phyloP scores from a whole-genome alignment of 2,888 invertebrate genomes.

The Chaitophorus viminalis region DNA sequence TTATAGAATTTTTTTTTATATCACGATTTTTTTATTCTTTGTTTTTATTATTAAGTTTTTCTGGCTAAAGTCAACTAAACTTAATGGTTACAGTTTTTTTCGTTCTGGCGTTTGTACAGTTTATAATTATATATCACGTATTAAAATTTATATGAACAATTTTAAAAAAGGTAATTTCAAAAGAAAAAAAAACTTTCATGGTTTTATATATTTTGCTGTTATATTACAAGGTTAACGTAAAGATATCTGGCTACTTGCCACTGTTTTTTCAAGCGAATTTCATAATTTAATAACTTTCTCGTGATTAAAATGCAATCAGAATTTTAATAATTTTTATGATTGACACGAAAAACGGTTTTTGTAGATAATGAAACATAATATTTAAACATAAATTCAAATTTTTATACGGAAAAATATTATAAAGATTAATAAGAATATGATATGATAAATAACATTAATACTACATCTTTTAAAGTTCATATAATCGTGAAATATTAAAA shows the following conservation, averaged over 20 bases:
- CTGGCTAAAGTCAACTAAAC: too few species aligned
- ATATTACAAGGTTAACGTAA: slow-evolving; percentile 17
- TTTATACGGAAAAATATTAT: too few species aligned
- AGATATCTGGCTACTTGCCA: slow-evolving; percentile 15
- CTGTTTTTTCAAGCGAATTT: slow-evolving; percentile 11
- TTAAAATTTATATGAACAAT: neutral
- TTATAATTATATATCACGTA: too few species aligned
- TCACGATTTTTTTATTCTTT: too few species aligned
- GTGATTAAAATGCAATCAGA: neutral
- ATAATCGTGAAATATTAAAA: too few species aligned
- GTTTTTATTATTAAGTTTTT: too few species aligned
- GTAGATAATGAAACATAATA: too few species aligned
- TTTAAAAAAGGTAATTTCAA: neutral
- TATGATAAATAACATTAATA: too few species aligned
- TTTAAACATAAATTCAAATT: neutral
- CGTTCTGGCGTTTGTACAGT: too few species aligned
- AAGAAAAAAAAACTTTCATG: neutral
- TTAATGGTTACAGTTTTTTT: too few species aligned
- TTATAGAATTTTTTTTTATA: neutral
- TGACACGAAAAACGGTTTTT: neutral
- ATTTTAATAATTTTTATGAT: neutral
- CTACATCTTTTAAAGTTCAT: too few species aligned
- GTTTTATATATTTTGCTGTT: neutral
- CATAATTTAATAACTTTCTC: slow-evolving; percentile 12
- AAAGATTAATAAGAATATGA: too few species aligned